Evolutionary conservation across 2,888 invertebrate species (phyloP), one percentile per base, ranked within the genome.

Genomic region (Chesias legatella): DNA sequence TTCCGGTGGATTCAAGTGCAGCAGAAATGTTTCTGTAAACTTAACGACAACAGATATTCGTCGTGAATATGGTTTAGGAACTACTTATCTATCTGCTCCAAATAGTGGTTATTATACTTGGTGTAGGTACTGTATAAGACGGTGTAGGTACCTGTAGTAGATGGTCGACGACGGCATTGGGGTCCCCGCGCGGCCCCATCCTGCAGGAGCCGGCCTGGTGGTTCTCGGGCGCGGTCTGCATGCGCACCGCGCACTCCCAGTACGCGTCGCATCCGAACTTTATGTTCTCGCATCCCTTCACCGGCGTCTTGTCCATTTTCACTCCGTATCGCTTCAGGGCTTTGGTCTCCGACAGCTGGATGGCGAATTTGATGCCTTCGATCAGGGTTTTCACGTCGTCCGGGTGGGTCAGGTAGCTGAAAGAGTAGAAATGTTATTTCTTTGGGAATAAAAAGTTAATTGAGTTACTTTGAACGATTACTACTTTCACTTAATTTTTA

Each of bases 141-240:
- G 30, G 6, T 26, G 6, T 29, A 29, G 26, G 8, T 44, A 86
- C 88, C 79, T 88, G 88, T n/a, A 95, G 77, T 57, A 92, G 85
- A 27, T 92, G 89, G 69, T 94, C 92, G 0, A 95, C 94, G 0
- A 94, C 94, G 0, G 94, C 93, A 56, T 88, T 75, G 0, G 91
- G 91, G 71, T 95, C 95, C 0, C 88, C 90, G 0, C 88, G 53
- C 0, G 94, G 94, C 0, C 95, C 95, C 95, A 95, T 95, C 86
- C 92, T 94, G 70, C 94, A 94, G 8, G 94, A 93, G 1, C 95
- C 95, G 0, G 92, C 93, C 77, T 95, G 95, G 71, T 95, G 95
- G 70, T 95, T 95, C 81, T 95, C 95, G 0, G 95, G 94, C 0
- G 92, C 94, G 0, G 95, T 95, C 47, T 92, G 90, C 73, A 92